Evolutionary conservation across 2,113 vertebrate genomes (phyloP).

Genomic region (Columba livia): DNA sequence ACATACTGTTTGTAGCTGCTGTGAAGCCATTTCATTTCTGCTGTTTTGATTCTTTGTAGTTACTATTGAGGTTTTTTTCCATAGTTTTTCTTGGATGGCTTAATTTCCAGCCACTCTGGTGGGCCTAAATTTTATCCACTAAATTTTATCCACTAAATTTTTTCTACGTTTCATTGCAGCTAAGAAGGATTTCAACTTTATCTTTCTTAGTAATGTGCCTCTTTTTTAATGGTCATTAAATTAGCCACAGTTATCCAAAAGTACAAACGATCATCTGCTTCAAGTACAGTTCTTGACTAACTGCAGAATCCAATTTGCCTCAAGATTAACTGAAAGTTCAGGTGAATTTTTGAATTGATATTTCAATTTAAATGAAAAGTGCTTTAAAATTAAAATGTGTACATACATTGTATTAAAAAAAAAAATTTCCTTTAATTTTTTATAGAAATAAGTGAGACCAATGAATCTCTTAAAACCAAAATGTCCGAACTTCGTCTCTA

Average conservation of each 20-base stretch:
- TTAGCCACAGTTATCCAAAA: neutral
- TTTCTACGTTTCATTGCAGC: neutral
- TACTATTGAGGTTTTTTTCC: neutral
- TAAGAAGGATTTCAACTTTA: neutral
- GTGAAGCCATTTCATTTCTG: neutral
- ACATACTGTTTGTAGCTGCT: neutral
- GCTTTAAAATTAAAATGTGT: neutral
- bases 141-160: neutral
- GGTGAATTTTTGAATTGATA: neutral
- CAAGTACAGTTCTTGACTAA: neutral
- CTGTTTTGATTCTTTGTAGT: neutral
- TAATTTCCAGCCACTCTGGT: neutral
- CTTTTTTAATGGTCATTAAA: neutral
- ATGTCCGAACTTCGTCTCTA: conserved; percentile 98
- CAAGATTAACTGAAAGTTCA: neutral
- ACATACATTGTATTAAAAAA: neutral
- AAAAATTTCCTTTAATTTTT: conserved; percentile 2
- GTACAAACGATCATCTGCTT: neutral
- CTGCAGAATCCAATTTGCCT: neutral
- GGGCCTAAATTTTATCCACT: neutral
- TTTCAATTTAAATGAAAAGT: neutral
- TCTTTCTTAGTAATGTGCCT: neutral
- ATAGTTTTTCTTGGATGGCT: neutral
- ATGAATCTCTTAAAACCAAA: conserved; percentile 94
- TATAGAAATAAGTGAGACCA: conserved; percentile 87